phyloP scores from a whole-genome alignment of 1,140 invertebrate species.

The Augochlora pura region DNA sequence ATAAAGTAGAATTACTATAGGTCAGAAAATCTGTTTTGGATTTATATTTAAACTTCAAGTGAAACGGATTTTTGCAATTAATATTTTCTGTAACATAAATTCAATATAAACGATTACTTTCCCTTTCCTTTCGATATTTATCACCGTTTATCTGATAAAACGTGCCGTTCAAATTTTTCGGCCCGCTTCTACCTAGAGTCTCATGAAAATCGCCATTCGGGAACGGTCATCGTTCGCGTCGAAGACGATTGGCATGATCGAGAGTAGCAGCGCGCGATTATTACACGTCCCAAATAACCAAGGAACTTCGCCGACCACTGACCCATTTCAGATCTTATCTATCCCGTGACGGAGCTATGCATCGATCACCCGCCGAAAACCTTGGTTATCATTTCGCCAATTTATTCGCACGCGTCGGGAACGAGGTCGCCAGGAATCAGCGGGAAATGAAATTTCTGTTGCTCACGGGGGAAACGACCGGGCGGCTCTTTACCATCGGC shows the following conservation, averaged over 20 bases:
- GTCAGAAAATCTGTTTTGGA: too few relatives aligned
- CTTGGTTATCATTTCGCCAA: constrained; percentile 10
- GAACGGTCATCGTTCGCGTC: background rate
- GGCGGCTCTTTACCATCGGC: background rate
- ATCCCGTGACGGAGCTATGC: background rate
- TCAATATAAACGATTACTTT: too few relatives aligned
- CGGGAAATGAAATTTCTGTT: constrained; percentile 37
- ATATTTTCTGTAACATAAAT: too few relatives aligned
- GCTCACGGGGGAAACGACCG: background rate
- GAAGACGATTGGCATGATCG: constrained; percentile 4
- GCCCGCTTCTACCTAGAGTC: too few relatives aligned
- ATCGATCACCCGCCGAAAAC: constrained; percentile 1
- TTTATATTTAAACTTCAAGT: too few relatives aligned
- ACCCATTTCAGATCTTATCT: background rate
- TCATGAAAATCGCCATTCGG: too few relatives aligned
- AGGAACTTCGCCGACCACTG: background rate
- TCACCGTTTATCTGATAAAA: too few relatives aligned
- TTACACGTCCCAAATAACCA: background rate
- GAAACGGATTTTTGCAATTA: too few relatives aligned
- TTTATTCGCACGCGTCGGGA: constrained; percentile 17
- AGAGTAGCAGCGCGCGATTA: background rate
- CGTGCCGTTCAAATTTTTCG: too few relatives aligned
- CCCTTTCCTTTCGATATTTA: too few relatives aligned
- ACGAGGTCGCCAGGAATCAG: constrained; percentile 13
- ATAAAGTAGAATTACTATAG: too few relatives aligned